phyloP scores from a whole-genome alignment of 2,113 vertebrate genomes.

The Engraulis encrasicolus region DNA sequence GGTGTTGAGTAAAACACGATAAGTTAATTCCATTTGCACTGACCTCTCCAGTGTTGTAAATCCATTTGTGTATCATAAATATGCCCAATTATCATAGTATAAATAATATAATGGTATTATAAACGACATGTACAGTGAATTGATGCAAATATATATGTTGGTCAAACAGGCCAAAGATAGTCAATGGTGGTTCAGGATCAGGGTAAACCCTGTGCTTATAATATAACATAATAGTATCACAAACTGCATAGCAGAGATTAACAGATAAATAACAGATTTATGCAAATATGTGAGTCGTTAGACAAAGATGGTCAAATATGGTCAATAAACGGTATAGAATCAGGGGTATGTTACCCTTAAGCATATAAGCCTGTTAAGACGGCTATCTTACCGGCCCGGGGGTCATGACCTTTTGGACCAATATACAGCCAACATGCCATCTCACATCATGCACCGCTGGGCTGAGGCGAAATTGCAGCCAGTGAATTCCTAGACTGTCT shows the following conservation, averaged over 20 bases:
- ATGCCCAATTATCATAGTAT: background rate
- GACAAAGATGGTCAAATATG: background rate
- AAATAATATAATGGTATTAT: background rate
- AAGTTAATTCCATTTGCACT: background rate
- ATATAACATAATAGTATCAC: background rate
- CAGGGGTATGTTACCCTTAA: background rate
- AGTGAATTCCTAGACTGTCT: constrained; percentile 3
- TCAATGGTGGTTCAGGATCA: too few relatives aligned
- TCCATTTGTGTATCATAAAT: background rate
- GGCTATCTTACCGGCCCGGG: background rate
- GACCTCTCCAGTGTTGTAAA: background rate
- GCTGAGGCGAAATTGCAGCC: background rate
- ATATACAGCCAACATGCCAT: constrained; percentile 3
- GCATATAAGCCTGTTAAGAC: background rate
- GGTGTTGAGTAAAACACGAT: background rate
- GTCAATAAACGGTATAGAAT: background rate
- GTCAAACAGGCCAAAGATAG: too few relatives aligned
- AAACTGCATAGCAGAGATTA: background rate
- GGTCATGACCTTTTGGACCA: background rate
- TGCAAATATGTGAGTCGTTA: background rate
- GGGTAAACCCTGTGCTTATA: too few relatives aligned
- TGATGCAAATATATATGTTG: too few relatives aligned
- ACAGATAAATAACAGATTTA: too few relatives aligned
- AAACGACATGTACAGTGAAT: too few relatives aligned
- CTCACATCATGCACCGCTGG: background rate